Base-by-base conservation (phyloP, 2,797 vertebrate genomes). In the Leuciscus waleckii region DNA sequence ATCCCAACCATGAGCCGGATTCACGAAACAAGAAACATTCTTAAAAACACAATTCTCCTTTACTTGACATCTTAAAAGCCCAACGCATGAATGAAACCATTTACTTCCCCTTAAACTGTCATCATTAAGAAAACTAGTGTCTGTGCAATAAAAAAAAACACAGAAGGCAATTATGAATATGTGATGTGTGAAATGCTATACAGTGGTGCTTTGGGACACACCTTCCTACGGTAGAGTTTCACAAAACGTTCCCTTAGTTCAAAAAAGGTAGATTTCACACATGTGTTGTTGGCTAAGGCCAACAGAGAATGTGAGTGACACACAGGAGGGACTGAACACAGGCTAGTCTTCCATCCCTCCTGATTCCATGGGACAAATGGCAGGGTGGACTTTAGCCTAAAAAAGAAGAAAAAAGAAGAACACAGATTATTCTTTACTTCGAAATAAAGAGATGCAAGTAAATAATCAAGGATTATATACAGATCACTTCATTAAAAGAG, bases 331-430 rank as follows among this genome's bases (percentile, higher is more conserved):
- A 99, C 94, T 0, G 98, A 97, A 88, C 98, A 99, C 88, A 99
- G 93, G 68, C 97, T 93, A 0, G 98, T 98, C 93, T 99, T 99
- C 98, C 98, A 99, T 81, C 97, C 98, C 89, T 99, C 98, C 92
- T 97, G 97, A 93, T 98, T 99, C 98, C 98, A 99, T 0, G 96
- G 97, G 6, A 98, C 94, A 87, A 99, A 99, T 0, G 94, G 95
- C 84, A 99, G 94, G 19, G 94, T 95, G 69, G 97, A 95, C 85
- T 95, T 98, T 79, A 99, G 93, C 85, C 98, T 99, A 89, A 23
- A 69, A 89, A 10, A 9, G 4, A 85, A 46, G 1, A 2, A 7
- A 26, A 26, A 49, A 21, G 46, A 37, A 75, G 1, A 73, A 11
- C 32, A 74, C 26, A 35, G 23, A 70, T 41, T 29, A 61, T 43